These are phyloP conservation scores for Diaphora mendica DNA, from an alignment of 2,888 invertebrate species.

Conservation along the genomic window DNA sequence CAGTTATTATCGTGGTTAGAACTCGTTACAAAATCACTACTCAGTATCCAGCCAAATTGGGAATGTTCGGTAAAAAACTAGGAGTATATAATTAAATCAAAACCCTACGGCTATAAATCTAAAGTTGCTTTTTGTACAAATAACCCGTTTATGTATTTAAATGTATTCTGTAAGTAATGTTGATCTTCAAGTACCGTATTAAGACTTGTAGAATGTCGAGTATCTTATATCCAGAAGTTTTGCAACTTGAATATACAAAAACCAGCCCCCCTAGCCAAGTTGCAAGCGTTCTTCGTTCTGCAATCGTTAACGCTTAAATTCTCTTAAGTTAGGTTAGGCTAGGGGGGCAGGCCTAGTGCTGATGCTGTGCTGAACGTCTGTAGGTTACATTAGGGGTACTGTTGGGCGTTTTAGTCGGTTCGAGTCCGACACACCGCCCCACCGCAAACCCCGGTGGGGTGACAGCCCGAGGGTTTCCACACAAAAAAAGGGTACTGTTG, in stretches of 20 bases:
- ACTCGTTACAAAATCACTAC: slow-evolving; percentile 60
- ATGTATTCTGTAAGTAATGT: slow-evolving; percentile 6
- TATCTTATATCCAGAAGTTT: neutral
- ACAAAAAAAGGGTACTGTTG: neutral
- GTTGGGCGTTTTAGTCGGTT: too few relatives aligned
- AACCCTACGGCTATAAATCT: slow-evolving; percentile 18
- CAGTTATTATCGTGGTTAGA: slow-evolving; percentile 25
- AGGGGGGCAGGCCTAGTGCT: neutral
- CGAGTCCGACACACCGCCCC: too few relatives aligned
- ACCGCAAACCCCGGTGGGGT: too few relatives aligned
- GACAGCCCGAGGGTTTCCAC: too few relatives aligned
- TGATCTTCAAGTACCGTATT: slow-evolving; percentile 4
- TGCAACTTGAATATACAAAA: neutral
- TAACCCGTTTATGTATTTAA: slow-evolving; percentile 13
- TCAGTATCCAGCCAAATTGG: slow-evolving; percentile 64
- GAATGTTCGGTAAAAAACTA: slow-evolving; percentile 59
- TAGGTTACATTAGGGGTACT: neutral
- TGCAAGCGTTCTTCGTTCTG: too few relatives aligned
- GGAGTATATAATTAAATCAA: slow-evolving; percentile 38
- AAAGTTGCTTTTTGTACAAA: slow-evolving; percentile 22
- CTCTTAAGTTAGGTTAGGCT: too few relatives aligned
- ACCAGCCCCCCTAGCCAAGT: too few relatives aligned
- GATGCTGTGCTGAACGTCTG: neutral
- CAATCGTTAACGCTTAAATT: too few relatives aligned
- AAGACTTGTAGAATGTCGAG: neutral